A percentile compares a stretch with the other conserved stretches of the same genome.
Conservation (phyloP, 1,140 invertebrate genomes). For the Agraylea sexmaculata region DNA sequence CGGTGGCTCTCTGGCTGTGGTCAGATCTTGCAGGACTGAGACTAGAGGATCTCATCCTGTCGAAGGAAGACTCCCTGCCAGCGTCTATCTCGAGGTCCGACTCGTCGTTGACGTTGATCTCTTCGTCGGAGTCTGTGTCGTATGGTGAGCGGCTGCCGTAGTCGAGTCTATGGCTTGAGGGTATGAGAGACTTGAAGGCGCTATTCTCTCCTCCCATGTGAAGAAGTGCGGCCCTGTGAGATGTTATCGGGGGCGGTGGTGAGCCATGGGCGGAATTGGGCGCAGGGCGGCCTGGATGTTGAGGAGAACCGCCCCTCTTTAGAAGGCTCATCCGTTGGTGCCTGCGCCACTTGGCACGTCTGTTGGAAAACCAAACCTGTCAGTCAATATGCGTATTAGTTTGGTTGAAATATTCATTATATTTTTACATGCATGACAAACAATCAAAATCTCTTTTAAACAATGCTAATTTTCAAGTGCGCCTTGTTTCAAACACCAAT, state of each 20-base stretch:
- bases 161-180: slow-evolving; percentile 30
- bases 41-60: slow-evolving; percentile 16
- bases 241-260: slow-evolving; percentile 42
- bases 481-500: too few relatives aligned
- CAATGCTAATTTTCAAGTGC: neutral
- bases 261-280: slow-evolving; percentile 31
- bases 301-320: slow-evolving; percentile 47
- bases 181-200: slow-evolving; percentile 63
- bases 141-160: slow-evolving; percentile 33
- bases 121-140: slow-evolving; percentile 52
- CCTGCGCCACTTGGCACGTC: slow-evolving; percentile 93
- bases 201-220: slow-evolving; percentile 79
- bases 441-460: too few relatives aligned
- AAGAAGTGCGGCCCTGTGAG: slow-evolving; percentile 36
- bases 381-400: slow-evolving; percentile 30
- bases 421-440: too few relatives aligned
- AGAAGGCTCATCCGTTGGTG: slow-evolving; percentile 89
- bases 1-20: slow-evolving; percentile 22
- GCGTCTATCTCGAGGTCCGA: slow-evolving; percentile 32
- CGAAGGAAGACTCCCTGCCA: neutral
- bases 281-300: slow-evolving; percentile 35
- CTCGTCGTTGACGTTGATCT: slow-evolving; percentile 59
- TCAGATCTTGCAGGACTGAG: slow-evolving; percentile 7
- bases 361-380: slow-evolving; percentile 98
- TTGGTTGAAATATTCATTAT: slow-evolving; percentile 20